Evolutionary conservation across 1,140 invertebrate genomes (phyloP), one percentile per base, ranked within the genome.

Genomic region (Halictus rubicundus): DNA sequence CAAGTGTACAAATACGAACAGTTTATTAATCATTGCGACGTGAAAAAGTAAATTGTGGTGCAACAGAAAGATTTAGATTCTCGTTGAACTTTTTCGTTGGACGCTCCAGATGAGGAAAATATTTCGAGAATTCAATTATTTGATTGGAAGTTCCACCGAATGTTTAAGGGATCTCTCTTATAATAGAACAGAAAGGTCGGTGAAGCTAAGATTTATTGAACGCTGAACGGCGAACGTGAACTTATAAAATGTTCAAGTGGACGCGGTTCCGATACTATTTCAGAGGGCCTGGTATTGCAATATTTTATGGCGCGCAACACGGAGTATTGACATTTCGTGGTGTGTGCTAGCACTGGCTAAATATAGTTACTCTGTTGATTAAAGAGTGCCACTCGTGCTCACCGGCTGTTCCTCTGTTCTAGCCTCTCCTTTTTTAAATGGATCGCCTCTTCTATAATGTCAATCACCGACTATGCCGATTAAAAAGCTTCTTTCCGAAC

Each of bases 311-410:
- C 25, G 54, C 7, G 32, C 52, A 39, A 68, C 52, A 25, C 14
- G 27, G 70, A 39, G 46, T 78, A 78, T 78, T 71, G 75, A 78
- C 75, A 71, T 78, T 78, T 78, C 46, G 46, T 54, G 59, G 59
- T 78, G 70, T 63, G 39, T 59, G 23, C n/a, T 71, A n/a, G 37
- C 32, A 54, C 42, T 60, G 32, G 57, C 59, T 78, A 78, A 78
- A 78, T 71, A 78, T 78, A 78, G 59, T 64, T 63, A n/a, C 32
- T 54, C 23, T 54, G 49, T 64, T 68, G 68, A 71, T 49, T 71
- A 78, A 63, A 46, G 23, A 71, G 32, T 63, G 49, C 21, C 59
- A 63, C n/a, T 49, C 52, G 8, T 54, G 37, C 49, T 68, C 23
- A 76, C 54, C 23, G 54, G 2, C 27, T 60, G n/a, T 63, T 63